A percentile compares a stretch with the other conserved stretches of the same genome.
phyloP scores from a whole-genome alignment of 2,113 vertebrate species.

The Marmota monax region DNA sequence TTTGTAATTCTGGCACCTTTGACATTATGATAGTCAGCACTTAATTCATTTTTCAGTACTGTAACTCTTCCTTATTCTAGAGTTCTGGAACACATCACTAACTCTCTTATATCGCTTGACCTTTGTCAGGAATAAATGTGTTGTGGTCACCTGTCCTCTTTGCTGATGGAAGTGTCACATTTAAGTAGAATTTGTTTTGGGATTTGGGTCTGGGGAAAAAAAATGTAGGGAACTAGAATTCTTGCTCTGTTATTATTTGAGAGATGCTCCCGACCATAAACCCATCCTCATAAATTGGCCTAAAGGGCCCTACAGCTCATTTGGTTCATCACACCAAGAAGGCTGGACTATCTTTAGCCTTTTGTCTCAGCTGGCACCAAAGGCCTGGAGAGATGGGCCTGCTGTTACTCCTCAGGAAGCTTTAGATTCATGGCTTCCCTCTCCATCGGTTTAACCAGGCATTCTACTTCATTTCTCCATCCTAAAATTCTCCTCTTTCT shows the following conservation, averaged over 20 bases:
- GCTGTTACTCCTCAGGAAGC: neutral
- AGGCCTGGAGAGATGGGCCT: neutral
- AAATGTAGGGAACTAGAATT: neutral
- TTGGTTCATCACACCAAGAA: neutral
- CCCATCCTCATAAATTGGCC: neutral
- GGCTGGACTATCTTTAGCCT: neutral
- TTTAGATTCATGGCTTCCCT: constrained; percentile 25
- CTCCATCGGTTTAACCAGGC: neutral
- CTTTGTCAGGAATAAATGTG: constrained; percentile 62
- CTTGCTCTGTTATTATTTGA: constrained; percentile 53
- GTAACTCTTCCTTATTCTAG: constrained; percentile 49
- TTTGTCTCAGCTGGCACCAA: neutral
- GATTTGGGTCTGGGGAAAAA: neutral
- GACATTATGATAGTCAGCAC: constrained; percentile 53
- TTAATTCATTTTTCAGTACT: constrained; percentile 54
- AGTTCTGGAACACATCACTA: constrained; percentile 38
- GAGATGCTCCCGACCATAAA: constrained; percentile 1
- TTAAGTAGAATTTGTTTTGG: constrained; percentile 52
- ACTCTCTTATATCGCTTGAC: constrained; percentile 45
- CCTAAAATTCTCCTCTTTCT: constrained; percentile 21
- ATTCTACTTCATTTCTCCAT: constrained; percentile 30
- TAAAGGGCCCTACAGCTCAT: neutral
- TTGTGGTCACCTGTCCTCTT: constrained; percentile 21
- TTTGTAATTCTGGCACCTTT: constrained; percentile 65
- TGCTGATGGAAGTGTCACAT: constrained; percentile 48